Evolutionary conservation across 2,888 invertebrate species (phyloP).

Genomic region (Linnaemya vulpina): DNA sequence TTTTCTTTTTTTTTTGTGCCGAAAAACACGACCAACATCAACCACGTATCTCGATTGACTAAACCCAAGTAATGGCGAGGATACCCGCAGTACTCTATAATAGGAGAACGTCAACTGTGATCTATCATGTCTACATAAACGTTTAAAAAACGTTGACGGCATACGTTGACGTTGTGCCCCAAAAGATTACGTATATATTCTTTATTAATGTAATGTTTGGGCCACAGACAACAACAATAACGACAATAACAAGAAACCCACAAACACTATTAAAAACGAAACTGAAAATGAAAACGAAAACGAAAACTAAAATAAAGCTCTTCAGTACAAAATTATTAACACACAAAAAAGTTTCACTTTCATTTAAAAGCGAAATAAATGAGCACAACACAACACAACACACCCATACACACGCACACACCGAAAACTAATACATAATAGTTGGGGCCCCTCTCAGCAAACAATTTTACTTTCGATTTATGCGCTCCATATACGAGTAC

Average conservation of each 20-base stretch:
- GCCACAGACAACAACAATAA: constrained; percentile 47
- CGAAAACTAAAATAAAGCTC: constrained; percentile 63
- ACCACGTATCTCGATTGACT: constrained; percentile 84
- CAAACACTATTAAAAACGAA: constrained; percentile 39
- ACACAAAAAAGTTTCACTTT: constrained; percentile 69
- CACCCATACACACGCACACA: background rate
- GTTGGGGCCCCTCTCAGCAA: constrained; percentile 7
- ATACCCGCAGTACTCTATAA: constrained; percentile 77
- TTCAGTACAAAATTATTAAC: constrained; percentile 15
- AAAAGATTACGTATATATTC: constrained; percentile 70
- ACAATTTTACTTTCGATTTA: constrained; percentile 48
- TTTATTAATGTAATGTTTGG: constrained; percentile 65
- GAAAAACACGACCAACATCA: constrained; percentile 83
- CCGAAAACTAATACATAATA: constrained; percentile 12
- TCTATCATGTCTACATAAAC: constrained; percentile 46
- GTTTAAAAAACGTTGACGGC: constrained; percentile 45
- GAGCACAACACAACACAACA: background rate
- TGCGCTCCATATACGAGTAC: background rate
- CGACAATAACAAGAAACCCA: constrained; percentile 24
- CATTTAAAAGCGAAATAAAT: constrained; percentile 49
- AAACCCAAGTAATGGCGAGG: constrained; percentile 82
- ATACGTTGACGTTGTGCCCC: constrained; percentile 56
- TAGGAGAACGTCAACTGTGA: constrained; percentile 42
- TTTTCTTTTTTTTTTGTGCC: constrained; percentile 73
- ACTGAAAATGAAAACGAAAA: constrained; percentile 48